Conservation (phyloP, 2,888 invertebrate genomes). For the Rutpela maculata region DNA sequence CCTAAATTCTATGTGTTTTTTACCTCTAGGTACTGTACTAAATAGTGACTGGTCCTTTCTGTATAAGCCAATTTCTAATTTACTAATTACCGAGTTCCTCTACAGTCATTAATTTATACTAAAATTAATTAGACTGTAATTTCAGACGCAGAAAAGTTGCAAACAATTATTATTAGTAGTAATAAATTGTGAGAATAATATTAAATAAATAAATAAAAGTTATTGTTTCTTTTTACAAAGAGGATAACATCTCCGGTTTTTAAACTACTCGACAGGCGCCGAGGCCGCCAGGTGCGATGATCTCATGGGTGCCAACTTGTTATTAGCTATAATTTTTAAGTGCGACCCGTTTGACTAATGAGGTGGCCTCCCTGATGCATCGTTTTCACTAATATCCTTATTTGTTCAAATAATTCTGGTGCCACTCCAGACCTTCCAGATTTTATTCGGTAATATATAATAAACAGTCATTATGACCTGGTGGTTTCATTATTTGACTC, state of each 20-base stretch:
- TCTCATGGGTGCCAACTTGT: background rate
- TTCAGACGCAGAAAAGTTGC: background rate
- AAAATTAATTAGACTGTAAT: background rate
- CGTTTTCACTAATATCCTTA: too few species aligned
- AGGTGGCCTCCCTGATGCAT: too few species aligned
- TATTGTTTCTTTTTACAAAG: background rate
- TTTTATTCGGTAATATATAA: too few species aligned
- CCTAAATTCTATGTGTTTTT: too few species aligned
- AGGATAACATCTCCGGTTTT: background rate
- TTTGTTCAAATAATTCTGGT: too few species aligned
- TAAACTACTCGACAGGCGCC: background rate
- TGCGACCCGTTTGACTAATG: background rate
- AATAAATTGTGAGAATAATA: background rate
- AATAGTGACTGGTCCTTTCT: background rate
- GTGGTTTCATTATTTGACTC: too few species aligned
- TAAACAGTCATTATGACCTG: too few species aligned
- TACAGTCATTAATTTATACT: background rate
- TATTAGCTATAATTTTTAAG: background rate
- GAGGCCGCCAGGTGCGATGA: constrained; percentile 12
- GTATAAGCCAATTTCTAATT: background rate
- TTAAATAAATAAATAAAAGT: background rate
- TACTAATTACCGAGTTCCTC: background rate
- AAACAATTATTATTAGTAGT: background rate
- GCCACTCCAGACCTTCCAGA: too few species aligned
- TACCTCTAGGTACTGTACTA: too few species aligned